Percentiles rank a stretch among this genome's conserved stretches.
Conservation (phyloP, 2,113 vertebrate species). For the pig (Sus scrofa) region DNA sequence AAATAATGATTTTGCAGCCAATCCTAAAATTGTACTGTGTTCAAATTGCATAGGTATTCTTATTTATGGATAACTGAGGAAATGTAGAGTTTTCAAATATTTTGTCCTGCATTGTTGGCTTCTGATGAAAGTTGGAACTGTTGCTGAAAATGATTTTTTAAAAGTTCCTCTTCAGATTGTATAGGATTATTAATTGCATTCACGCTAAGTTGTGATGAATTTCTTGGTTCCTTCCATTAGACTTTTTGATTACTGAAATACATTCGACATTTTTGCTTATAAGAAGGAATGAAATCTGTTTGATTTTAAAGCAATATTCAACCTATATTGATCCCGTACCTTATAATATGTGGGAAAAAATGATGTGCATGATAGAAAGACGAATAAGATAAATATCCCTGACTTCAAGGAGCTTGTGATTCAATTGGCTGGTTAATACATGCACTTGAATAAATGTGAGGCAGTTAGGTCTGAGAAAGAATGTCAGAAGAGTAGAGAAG, state of each 20-base stretch:
- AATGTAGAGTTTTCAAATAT: not conserved
- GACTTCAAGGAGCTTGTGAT: not conserved
- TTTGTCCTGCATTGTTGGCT: not conserved
- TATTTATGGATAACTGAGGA: not conserved
- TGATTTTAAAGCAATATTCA: conserved; percentile 17
- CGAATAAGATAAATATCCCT: not conserved
- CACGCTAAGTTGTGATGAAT: not conserved
- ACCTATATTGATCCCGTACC: not conserved
- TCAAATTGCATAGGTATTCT: not conserved
- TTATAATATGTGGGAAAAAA: not conserved
- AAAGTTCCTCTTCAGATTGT: not conserved
- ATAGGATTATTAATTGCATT: not conserved
- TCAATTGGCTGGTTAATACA: not conserved
- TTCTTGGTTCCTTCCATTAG: not conserved
- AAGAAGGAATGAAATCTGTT: not conserved
- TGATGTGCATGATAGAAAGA: not conserved
- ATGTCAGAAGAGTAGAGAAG: not conserved
- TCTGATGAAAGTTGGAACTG: not conserved
- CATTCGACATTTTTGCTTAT: not conserved
- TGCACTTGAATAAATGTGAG: not conserved
- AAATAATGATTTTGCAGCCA: conserved; percentile 38
- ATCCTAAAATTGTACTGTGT: not conserved
- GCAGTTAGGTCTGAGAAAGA: not conserved
- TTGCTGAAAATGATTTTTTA: not conserved
- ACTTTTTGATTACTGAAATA: not conserved